phyloP scores from a whole-genome alignment of 2,113 vertebrate genomes.

The Bubo bubo region DNA sequence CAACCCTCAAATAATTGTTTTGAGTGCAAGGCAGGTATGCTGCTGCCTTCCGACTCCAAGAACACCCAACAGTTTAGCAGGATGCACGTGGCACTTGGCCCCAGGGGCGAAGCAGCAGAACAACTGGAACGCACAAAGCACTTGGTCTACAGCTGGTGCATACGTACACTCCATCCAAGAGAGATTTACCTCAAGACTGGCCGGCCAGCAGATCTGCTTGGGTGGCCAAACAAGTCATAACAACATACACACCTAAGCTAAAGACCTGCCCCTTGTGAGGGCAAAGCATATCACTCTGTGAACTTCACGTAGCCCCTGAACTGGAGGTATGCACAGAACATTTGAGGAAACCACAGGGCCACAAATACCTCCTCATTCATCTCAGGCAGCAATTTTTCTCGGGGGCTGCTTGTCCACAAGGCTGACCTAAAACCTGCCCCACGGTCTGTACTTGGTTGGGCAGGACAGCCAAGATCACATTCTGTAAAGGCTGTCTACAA shows the following conservation, averaged over 20 bases:
- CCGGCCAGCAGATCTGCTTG: not conserved
- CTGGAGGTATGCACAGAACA: not conserved
- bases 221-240: not conserved
- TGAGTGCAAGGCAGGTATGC: not conserved
- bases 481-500: not conserved
- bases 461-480: accelerated
- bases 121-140: not conserved
- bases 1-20: not conserved
- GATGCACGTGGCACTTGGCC: not conserved
- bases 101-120: not conserved
- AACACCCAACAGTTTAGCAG: not conserved
- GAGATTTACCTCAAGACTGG: not conserved
- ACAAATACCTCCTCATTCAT: not conserved
- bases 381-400: not conserved
- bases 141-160: not conserved
- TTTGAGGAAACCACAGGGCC: not conserved
- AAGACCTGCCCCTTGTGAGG: not conserved
- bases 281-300: not conserved
- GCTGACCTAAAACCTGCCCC: not conserved
- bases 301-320: not conserved
- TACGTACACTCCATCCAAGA: not conserved
- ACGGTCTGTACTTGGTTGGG: too few species aligned
- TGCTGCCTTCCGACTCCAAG: not conserved
- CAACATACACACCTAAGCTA: accelerated
- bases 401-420: not conserved